phyloP scores from a whole-genome alignment of 2,888 invertebrate species.

The Xestia ashworthii region DNA sequence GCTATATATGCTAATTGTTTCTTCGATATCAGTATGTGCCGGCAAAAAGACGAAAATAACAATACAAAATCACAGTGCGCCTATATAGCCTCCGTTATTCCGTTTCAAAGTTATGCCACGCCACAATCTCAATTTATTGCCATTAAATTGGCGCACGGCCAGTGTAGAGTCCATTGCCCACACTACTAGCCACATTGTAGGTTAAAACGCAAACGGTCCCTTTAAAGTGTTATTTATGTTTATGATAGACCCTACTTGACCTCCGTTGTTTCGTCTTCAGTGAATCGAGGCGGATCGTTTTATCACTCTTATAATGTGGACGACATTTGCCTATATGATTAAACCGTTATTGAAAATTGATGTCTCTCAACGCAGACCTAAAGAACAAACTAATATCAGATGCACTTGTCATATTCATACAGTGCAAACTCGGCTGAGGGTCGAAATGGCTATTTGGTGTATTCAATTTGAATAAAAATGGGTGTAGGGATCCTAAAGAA shows the following conservation, averaged over 20 bases:
- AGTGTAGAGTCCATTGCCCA: slow-evolving; percentile 51
- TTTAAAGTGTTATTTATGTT: slow-evolving; percentile 68
- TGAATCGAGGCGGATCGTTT: slow-evolving; percentile 20
- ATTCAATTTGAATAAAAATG: background rate
- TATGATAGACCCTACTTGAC: slow-evolving; percentile 57
- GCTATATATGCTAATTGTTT: background rate
- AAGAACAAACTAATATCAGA: background rate
- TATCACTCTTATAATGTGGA: slow-evolving; percentile 13
- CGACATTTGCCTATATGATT: background rate
- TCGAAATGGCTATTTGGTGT: background rate
- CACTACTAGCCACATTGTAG: slow-evolving; percentile 31
- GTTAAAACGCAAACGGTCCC: slow-evolving; percentile 39
- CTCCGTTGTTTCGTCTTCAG: slow-evolving; percentile 36
- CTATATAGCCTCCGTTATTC: slow-evolving; percentile 10
- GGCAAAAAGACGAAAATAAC: background rate
- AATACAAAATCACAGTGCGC: slow-evolving; percentile 18
- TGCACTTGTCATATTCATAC: background rate
- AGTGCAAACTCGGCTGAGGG: background rate
- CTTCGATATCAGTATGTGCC: background rate
- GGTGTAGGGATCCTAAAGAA: too few species aligned
- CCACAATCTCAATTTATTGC: slow-evolving; percentile 59
- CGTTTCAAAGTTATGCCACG: slow-evolving; percentile 23
- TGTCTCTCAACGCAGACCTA: background rate
- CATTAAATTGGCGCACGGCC: slow-evolving; percentile 54
- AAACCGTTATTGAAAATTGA: background rate